Base-by-base conservation (phyloP, 2,113 vertebrate species). In the Ictalurus punctatus region DNA sequence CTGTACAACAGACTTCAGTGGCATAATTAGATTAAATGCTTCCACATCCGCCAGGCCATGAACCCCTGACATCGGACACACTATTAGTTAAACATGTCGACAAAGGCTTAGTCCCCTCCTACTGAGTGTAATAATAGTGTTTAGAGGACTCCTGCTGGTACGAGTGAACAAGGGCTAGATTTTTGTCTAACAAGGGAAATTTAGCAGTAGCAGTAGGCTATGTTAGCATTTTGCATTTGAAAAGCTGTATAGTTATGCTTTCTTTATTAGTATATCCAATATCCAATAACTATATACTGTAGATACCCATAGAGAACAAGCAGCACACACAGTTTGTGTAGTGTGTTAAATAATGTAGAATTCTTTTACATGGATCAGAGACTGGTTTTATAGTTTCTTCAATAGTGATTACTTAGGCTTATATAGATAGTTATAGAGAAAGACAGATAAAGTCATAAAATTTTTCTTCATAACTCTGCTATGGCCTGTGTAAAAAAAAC, bases 401-500 rank as follows among this genome's bases (percentile, higher is more conserved):
- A 52, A 27, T 27, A 67, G 37, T 69, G 30, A 81, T 69, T 69
- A 37, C 9, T 79, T 54, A 54, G 54, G 10, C 10, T 80, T 73
- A 6, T 17, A 2, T 17, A 73, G 37, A 67, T 27, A 65, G 27
- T 65, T 83, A 40, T 73, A 86, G 67, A 65, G 25, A 83, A 88
- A 89, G 79, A 40, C 61, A 86, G 67, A 65, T 16, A 76, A 89
- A 89, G 79, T 73, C 52, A 88, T 6, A 91, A 91, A 94, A 90
- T 92, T 93, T 92, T 94, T 4, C 13, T 34, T 73, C 30, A 73
- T 73, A 73, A 34, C 9, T 1, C 27, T 30, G 13, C n/a, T 37
- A 73, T 19, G 19, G 37, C 95, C 96, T 95, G 95, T 97, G 95
- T 96, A 96, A 74, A 74, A 74, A 74, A 19, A 97, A 97, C 95